These are phyloP conservation scores for Procavia capensis DNA, from an alignment of 2,113 vertebrate species.

Conservation along the genomic window DNA sequence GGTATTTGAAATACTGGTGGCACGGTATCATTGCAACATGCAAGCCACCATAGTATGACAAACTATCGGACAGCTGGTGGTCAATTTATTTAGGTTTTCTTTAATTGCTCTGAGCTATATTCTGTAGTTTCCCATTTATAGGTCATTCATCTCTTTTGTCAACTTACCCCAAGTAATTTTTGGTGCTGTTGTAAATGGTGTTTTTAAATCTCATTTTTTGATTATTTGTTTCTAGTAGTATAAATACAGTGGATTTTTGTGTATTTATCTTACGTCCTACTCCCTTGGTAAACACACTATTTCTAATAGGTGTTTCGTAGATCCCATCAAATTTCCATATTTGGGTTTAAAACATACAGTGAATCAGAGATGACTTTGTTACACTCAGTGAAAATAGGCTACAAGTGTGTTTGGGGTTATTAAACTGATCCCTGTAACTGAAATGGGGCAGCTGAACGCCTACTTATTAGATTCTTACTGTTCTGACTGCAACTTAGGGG, in stretches of 20 bases:
- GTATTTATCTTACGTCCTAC: neutral
- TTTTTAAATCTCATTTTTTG: neutral
- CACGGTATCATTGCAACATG: neutral
- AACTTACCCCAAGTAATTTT: neutral
- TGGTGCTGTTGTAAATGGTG: neutral
- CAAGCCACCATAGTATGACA: neutral
- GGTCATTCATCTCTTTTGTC: neutral
- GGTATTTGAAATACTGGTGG: neutral
- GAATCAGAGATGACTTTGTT: neutral
- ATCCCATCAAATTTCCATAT: neutral
- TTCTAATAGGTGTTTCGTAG: neutral
- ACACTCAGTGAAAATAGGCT: neutral
- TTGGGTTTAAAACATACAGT: neutral
- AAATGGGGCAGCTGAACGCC: neutral
- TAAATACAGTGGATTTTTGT: neutral
- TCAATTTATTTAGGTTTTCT: neutral
- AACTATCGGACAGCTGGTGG: neutral
- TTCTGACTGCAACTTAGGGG: neutral
- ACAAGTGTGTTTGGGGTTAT: neutral
- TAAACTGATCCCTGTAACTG: neutral
- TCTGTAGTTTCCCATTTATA: neutral
- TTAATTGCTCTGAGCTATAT: neutral
- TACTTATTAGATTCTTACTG: neutral
- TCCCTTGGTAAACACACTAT: neutral
- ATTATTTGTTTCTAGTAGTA: neutral